Conservation (phyloP, 2,888 invertebrate species). For the Anthophora plumipes region DNA sequence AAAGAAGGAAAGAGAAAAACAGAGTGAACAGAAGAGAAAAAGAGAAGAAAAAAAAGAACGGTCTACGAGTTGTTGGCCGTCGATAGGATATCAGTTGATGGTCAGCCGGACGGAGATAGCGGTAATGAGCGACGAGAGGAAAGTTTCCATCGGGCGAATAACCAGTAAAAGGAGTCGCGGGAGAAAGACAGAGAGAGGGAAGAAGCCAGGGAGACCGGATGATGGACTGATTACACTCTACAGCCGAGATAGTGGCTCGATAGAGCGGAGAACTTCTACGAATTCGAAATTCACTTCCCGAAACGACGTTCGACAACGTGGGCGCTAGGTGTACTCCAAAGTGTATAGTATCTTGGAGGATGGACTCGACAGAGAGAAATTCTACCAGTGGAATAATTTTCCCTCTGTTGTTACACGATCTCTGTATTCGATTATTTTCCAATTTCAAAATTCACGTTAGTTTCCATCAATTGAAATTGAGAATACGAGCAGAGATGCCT, state of each 20-base stretch:
- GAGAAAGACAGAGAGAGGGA: conserved; percentile 23
- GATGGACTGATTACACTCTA: conserved; percentile 68
- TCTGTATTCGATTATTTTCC: background rate
- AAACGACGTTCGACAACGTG: background rate
- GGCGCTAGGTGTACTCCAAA: too few species aligned
- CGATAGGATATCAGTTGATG: conserved; percentile 77
- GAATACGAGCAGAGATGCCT: too few species aligned
- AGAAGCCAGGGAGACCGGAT: conserved; percentile 59
- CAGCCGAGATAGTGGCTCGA: conserved; percentile 63
- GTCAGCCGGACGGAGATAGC: conserved; percentile 74
- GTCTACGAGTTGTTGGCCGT: conserved; percentile 63
- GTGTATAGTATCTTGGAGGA: too few species aligned
- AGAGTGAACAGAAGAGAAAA: too few species aligned
- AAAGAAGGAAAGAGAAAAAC: background rate
- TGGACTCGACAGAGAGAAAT: background rate
- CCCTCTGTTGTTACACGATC: too few species aligned
- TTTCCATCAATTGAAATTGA: background rate
- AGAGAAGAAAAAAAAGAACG: conserved; percentile 48
- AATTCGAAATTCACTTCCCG: conserved; percentile 64
- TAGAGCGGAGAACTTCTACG: conserved; percentile 58
- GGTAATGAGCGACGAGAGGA: conserved; percentile 77
- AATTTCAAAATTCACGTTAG: too few species aligned
- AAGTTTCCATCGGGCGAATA: conserved; percentile 79
- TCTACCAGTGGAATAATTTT: conserved; percentile 7
- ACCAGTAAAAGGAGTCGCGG: conserved; percentile 69